Evolutionary conservation across 2,888 invertebrate genomes (phyloP).

Genomic region (Cylloceria caligata): DNA sequence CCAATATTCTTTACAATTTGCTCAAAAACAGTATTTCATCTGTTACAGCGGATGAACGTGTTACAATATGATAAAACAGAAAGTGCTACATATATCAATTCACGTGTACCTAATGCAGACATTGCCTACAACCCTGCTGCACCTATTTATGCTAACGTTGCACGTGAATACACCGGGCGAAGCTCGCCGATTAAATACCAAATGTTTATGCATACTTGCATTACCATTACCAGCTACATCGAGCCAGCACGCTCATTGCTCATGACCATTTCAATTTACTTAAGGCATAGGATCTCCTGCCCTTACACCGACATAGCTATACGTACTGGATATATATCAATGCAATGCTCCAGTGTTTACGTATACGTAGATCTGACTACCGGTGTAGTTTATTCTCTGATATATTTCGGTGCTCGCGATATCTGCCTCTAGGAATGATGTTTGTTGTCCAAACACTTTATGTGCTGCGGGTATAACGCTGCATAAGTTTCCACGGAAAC

Average conservation of each 20-base stretch:
- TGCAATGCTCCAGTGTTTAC: background rate
- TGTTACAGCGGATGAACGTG: background rate
- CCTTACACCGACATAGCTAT: conserved; percentile 3
- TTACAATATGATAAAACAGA: background rate
- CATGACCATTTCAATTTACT: conserved; percentile 26
- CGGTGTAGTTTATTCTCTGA: conserved; percentile 33
- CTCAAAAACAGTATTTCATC: background rate
- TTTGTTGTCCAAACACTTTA: conserved; percentile 54
- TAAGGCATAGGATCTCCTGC: background rate
- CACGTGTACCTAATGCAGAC: conserved; percentile 11
- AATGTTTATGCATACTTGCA: conserved; percentile 66
- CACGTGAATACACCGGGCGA: conserved; percentile 53
- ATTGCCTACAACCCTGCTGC: conserved; percentile 18
- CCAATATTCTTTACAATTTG: background rate
- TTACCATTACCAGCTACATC: conserved; percentile 42
- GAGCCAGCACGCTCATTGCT: conserved; percentile 10
- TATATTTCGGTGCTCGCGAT: conserved; percentile 43
- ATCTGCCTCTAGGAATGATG: conserved; percentile 44
- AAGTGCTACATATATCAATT: conserved; percentile 1
- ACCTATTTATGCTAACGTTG: conserved; percentile 49
- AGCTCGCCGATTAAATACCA: conserved; percentile 56
- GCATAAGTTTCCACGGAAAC: conserved; percentile 33
- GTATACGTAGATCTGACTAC: background rate
- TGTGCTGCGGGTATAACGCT: conserved; percentile 16
- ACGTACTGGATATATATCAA: conserved; percentile 9